Conservation (phyloP, 2,797 vertebrate genomes). For the Hybognathus amarus region DNA sequence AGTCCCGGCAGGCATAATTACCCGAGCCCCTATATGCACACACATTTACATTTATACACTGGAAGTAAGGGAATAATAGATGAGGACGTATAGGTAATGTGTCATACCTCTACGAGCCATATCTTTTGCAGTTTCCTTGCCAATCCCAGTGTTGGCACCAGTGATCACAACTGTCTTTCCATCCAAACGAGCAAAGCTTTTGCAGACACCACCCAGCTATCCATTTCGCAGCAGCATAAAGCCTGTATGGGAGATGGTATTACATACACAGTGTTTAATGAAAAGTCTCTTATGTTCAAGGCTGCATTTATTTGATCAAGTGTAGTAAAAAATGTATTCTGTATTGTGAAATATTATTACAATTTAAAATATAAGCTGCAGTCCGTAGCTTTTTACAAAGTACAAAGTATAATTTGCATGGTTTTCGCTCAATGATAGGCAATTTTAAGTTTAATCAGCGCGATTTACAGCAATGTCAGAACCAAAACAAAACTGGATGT, state of each 20-base stretch:
- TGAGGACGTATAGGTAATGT: neutral
- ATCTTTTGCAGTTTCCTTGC: slow-evolving; percentile 88
- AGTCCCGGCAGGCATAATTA: slow-evolving; percentile 80
- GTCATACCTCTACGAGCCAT: slow-evolving; percentile 84
- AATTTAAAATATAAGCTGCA: neutral
- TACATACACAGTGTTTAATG: neutral
- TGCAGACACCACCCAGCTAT: slow-evolving; percentile 86
- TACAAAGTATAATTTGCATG: too few relatives aligned
- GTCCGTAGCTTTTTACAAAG: too few relatives aligned
- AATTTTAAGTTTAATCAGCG: too few relatives aligned
- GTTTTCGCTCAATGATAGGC: too few relatives aligned
- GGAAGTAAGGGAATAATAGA: neutral
- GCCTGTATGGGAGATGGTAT: slow-evolving; percentile 58
- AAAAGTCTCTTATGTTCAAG: neutral
- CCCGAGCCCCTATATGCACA: slow-evolving; percentile 70
- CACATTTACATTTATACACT: neutral
- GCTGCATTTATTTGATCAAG: neutral
- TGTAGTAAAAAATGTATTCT: neutral
- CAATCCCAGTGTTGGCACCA: slow-evolving; percentile 91
- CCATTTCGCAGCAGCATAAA: slow-evolving; percentile 75
- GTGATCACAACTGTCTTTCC: slow-evolving; percentile 90
- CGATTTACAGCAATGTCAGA: too few relatives aligned
- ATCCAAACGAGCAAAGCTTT: slow-evolving; percentile 73
- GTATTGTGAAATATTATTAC: neutral
- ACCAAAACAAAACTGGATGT: too few relatives aligned